Base-by-base conservation (phyloP, 2,113 vertebrate genomes). In the Phasianus colchicus region DNA sequence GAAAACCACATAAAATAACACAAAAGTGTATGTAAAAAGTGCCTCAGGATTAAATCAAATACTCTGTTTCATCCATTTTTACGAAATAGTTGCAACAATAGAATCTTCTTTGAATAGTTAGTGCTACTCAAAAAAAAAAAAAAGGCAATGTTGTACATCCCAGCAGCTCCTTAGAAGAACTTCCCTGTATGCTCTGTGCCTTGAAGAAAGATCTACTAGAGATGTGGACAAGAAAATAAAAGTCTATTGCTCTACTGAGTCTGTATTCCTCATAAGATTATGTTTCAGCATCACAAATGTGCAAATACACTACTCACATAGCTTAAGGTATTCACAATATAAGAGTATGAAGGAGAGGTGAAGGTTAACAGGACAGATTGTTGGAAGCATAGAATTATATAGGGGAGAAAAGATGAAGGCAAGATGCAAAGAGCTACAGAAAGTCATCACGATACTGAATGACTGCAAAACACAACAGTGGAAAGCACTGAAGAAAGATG, bases 71-170 rank as follows among this genome's bases (percentile, higher is more conserved):
- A 84, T 60, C 12, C 5, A 17, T 42, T 63, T 42, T 25, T 15
- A 13, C 9, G 12, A 47, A 5, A 12, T 19, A 40, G 34, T 64
- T 43, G 25, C 61, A 64, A 64, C 25, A 40, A 29, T 29, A 19
- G 36, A 20, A 29, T 38, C 67, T 3, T 47, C 19, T 47, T 72
- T 27, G 22, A 73, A 43, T 3, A 80, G 19, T 67, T 74, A 36
- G 4, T 9, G 48, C 38, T 42, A 25, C 29, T 73, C 38, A 61
- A 80, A 63, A 50, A 47, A n/a, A 7, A 78, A n/a, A 34, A 52
- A 50, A 50, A 73, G 67, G 47, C 0, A 3, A 48, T 38, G 47
- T 58, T 27, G 16, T 34, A 72, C 6, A 15, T 1, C 0, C 1
- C 27, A 69, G 32, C 29, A 75, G 61, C 45, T 79, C 36, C 61